Evolutionary conservation across 2,797 vertebrate genomes (phyloP), one percentile per base, ranked within the genome.

Genomic region (Poeciliopsis gracilis): DNA sequence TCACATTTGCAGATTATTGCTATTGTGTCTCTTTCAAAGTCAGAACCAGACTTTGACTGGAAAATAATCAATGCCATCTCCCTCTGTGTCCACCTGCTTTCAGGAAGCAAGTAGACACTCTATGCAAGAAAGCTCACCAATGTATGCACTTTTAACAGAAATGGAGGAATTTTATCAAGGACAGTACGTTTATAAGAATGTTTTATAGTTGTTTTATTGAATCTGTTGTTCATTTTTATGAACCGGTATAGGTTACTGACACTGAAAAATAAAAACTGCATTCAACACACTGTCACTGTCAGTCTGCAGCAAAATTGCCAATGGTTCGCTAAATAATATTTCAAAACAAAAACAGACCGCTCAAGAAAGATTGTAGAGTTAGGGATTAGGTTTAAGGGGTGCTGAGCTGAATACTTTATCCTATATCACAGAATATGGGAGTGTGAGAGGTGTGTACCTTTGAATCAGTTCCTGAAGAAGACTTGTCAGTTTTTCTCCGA

Each of bases 401-500:
- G 38, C 23, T 69, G 23, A 67, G 36, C 33, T 67, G 4, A 43
- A n/a, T 41, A 67, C 23, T 38, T 66, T 23, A 12, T 33, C 46
- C 69, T 41, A 0, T n/a, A 16, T 13, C 67, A 18, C 30, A 38
- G 0, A 12, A 9, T 6, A n/a, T 41, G n/a, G 75, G 74, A 28
- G 36, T 2, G 43, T 30, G 46, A 2, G 6, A 18, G 18, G 43
- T 30, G 36, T 25, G 53, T 95, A 98, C 98, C 96, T 98, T 93
- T 96, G 95, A 82, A 98, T 94, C 8, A 99, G 94, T 57, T 87
- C 91, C 85, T 91, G 92, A 46, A 97, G 86, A 36, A 97, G 94
- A 45, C 90, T 85, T 0, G 81, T 91, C 53, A 98, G 95, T 16
- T 82, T 93, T 76, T 96, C 96, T 61, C 95, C 87, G 18, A 97